These are phyloP conservation scores for Gryllus bimaculatus DNA, from an alignment of 1,140 invertebrate genomes.

Conservation along the genomic window DNA sequence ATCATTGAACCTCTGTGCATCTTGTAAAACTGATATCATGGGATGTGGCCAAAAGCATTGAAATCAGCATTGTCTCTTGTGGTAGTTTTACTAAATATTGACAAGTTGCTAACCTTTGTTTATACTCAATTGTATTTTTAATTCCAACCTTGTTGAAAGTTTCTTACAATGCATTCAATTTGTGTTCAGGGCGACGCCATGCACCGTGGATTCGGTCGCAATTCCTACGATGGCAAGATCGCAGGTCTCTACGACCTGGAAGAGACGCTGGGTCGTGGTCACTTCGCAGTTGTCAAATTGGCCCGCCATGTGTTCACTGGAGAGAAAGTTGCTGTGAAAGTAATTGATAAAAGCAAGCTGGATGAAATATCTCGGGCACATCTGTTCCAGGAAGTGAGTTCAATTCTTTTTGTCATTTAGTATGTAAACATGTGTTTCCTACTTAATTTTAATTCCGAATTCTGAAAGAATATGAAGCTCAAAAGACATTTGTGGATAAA, in stretches of 20 bases:
- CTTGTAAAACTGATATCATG: too few species aligned
- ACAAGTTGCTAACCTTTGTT: too few species aligned
- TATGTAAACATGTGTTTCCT: neutral
- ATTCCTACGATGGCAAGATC: constrained; percentile 55
- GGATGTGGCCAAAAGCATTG: too few species aligned
- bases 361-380: constrained; percentile 94
- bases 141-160: too few species aligned
- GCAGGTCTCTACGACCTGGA: constrained; percentile 94
- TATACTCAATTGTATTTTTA: too few species aligned
- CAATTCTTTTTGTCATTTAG: neutral
- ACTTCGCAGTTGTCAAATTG: constrained; percentile 98
- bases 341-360: constrained; percentile 97
- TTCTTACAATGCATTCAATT: neutral
- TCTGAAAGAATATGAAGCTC: too few species aligned
- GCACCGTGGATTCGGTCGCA: constrained; percentile 19
- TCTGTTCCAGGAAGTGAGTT: constrained; percentile 85
- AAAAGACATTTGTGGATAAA: too few species aligned
- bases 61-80: too few species aligned
- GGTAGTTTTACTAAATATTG: too few species aligned
- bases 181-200: neutral
- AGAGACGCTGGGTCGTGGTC: constrained; percentile 85
- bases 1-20: too few species aligned
- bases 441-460: too few species aligned
- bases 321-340: constrained; percentile 92
- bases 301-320: constrained; percentile 98